These are phyloP conservation scores for Lucilia sericata DNA, from an alignment of 1,140 invertebrate species.

Conservation along the genomic window DNA sequence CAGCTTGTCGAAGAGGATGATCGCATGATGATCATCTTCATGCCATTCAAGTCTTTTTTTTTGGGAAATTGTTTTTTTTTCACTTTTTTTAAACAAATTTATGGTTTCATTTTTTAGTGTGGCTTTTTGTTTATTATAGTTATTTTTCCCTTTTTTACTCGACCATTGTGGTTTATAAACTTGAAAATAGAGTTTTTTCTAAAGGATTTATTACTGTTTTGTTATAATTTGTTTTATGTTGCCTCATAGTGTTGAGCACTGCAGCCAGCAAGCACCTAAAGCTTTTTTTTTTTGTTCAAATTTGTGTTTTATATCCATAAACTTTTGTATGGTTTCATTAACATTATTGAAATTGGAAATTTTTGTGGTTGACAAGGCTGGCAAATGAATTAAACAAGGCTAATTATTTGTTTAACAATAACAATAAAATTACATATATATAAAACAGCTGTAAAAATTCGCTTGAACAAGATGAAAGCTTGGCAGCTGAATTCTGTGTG, in stretches of 20 bases:
- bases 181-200: neutral
- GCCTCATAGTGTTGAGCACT: neutral
- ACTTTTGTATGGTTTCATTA: slow-evolving; percentile 10
- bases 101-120: slow-evolving; percentile 14
- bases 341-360: neutral
- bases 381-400: too few species aligned
- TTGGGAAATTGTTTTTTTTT: slow-evolving; percentile 27
- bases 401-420: too few species aligned
- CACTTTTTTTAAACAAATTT: neutral
- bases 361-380: slow-evolving; percentile 15
- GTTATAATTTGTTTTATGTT: slow-evolving; percentile 3
- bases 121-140: slow-evolving; percentile 10
- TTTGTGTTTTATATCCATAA: neutral
- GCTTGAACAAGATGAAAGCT: too few species aligned
- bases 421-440: too few species aligned
- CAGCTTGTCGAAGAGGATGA: neutral
- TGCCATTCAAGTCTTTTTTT: neutral
- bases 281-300: neutral
- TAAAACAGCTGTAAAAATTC: too few species aligned
- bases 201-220: slow-evolving; percentile 16
- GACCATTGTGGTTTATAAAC: neutral
- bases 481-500: too few species aligned
- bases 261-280: neutral
- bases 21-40: neutral
- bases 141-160: neutral